Conservation (phyloP, 2,888 invertebrate genomes). For the Athrips mouffetella region DNA sequence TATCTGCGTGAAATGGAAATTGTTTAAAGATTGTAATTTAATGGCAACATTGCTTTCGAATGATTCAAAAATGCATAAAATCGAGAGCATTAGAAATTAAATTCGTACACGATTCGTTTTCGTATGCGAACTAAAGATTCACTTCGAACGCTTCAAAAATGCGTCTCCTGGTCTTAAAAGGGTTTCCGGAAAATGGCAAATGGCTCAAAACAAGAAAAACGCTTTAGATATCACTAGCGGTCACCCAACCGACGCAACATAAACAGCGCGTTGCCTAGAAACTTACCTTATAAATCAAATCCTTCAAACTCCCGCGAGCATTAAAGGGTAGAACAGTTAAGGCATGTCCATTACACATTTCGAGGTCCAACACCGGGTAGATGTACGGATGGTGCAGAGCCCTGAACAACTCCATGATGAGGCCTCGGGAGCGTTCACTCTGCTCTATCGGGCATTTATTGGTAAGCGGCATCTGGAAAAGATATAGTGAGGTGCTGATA, state of each 20-base stretch:
- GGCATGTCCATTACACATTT: conserved; percentile 83
- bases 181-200: too few species aligned
- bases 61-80: too few species aligned
- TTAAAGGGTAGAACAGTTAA: conserved; percentile 91
- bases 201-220: neutral
- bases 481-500: too few species aligned
- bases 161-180: too few species aligned
- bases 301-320: conserved; percentile 90
- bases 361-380: conserved; percentile 92
- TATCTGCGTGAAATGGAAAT: too few species aligned
- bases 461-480: conserved; percentile 74
- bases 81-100: too few species aligned
- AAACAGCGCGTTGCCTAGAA: neutral
- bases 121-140: too few species aligned
- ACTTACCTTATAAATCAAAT: conserved; percentile 90
- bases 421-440: conserved; percentile 80
- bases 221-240: too few species aligned
- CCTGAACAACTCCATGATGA: conserved; percentile 88
- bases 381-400: conserved; percentile 95
- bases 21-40: too few species aligned
- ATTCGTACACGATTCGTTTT: too few species aligned
- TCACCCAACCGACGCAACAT: neutral
- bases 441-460: conserved; percentile 83
- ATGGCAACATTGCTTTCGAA: too few species aligned
- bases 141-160: too few species aligned